phyloP scores from a whole-genome alignment of 2,888 invertebrate species.

The Epinotia ramella region DNA sequence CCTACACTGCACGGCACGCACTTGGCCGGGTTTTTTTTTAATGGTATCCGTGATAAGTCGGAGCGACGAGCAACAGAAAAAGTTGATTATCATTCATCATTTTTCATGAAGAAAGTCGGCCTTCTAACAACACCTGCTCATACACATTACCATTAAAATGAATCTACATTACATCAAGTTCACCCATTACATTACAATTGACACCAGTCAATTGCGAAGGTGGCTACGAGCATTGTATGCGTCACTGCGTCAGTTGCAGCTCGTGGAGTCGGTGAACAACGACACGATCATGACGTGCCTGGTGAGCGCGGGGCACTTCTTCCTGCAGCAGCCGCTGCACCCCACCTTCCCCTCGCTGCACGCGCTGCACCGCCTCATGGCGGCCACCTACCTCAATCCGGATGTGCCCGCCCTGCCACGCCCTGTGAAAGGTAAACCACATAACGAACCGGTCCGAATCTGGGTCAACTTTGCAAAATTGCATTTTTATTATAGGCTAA shows the following conservation, averaged over 20 bases:
- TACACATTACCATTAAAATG: neutral
- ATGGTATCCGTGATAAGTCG: neutral
- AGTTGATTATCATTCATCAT: neutral
- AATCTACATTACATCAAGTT: neutral
- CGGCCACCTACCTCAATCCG: conserved; percentile 90
- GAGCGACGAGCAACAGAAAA: too few relatives aligned
- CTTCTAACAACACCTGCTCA: neutral
- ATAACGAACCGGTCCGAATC: conserved; percentile 38
- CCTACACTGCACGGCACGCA: too few relatives aligned
- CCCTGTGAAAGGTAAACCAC: conserved; percentile 88
- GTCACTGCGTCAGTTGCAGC: conserved; percentile 83
- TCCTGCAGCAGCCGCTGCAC: conserved; percentile 98
- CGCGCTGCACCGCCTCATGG: conserved; percentile 93
- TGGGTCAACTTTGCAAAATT: conserved; percentile 40
- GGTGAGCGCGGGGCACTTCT: conserved; percentile 94
- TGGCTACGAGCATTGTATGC: conserved; percentile 57
- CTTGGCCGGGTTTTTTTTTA: neutral
- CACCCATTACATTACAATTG: conserved; percentile 6
- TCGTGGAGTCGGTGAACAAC: conserved; percentile 96
- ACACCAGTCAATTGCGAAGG: neutral
- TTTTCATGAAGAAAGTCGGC: neutral
- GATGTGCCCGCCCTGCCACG: conserved; percentile 93
- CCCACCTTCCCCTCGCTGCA: conserved; percentile 95
- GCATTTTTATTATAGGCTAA: conserved; percentile 34
- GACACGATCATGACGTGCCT: conserved; percentile 96